These are phyloP conservation scores for Pygocentrus nattereri DNA, from an alignment of 2,797 vertebrate species.

Conservation along the genomic window DNA sequence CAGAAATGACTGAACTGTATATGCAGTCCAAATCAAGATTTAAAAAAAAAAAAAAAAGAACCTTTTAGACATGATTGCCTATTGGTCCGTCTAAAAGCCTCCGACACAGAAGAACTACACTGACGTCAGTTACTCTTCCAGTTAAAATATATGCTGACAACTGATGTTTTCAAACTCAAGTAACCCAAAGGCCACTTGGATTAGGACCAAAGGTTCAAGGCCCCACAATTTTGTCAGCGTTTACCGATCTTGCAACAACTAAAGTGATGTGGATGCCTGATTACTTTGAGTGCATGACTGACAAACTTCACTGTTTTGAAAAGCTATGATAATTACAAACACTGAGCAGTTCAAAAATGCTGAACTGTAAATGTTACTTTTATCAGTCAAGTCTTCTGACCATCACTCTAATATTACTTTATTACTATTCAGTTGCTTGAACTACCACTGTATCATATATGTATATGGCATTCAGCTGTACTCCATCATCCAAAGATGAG, in stretches of 20 bases:
- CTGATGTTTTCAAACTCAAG: slow-evolving; percentile 6
- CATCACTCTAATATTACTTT: not conserved
- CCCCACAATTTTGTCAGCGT: not conserved
- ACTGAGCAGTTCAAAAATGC: too few relatives aligned
- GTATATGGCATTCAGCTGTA: not conserved
- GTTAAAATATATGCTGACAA: not conserved
- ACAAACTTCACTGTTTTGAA: not conserved
- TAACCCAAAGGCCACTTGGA: not conserved
- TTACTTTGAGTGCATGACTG: not conserved
- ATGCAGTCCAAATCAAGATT: not conserved
- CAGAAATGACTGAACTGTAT: not conserved
- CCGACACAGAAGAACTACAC: not conserved
- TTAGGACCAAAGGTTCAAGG: slow-evolving; percentile 1
- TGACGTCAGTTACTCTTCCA: not conserved
- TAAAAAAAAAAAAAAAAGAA: too few relatives aligned
- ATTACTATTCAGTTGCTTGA: not conserved
- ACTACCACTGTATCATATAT: not conserved
- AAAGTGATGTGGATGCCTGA: not conserved
- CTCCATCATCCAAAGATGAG: not conserved
- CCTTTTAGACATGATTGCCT: not conserved
- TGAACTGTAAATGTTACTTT: too few relatives aligned
- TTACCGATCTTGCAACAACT: not conserved
- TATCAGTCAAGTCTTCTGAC: not conserved
- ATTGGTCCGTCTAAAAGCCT: not conserved
- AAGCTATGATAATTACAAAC: too few relatives aligned